Evolutionary conservation across 2,113 vertebrate genomes (phyloP), one percentile per base, ranked within the genome.

Genomic region (Mustela lutreola): DNA sequence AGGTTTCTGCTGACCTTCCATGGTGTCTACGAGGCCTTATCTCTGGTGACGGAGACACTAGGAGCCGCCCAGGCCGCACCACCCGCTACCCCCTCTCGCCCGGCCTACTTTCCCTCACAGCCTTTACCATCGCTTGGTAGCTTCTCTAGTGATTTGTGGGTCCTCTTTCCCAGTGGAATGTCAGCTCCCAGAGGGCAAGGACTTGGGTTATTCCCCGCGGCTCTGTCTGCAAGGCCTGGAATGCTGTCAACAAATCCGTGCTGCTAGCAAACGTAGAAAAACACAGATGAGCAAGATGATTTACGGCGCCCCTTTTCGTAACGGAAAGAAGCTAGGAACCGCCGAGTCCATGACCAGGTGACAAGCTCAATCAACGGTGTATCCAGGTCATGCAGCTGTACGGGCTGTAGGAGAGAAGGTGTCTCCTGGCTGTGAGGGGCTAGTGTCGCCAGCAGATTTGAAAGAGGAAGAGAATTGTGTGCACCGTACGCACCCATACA

Each of bases 61-160:
- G 9, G 45, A 31, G 15, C 31, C 7, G 22, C 6, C 53, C 3
- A 0, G 14, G 3, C 21, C 26, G 1, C 19, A 28, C 14, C 24
- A 4, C 73, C 26, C 28, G 8, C 15, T 1, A 11, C 5, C n/a
- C 36, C 63, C 53, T 18, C 36, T 60, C 1, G 1, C 16, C 22
- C 19, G 6, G 15, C 10, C 48, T 21, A 16, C 14, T 58, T 82
- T 90, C 28, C 33, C 33, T 76, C 22, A 8, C 14, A 1, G 21
- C 5, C 26, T 4, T 67, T 33, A 11, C 4, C 42, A 9, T 16
- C 24, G 3, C 26, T n/a, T 10, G 62, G 19, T 5, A 26, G 18
- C 22, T 11, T 83, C 48, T 42, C 14, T 36, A 24, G 22, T 18
- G 15, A 53, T 50, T 50, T n/a, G 48, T 36, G 19, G 8, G 9